phyloP scores from a whole-genome alignment of 2,113 vertebrate genomes.

The Todiramphus saurophagus region DNA sequence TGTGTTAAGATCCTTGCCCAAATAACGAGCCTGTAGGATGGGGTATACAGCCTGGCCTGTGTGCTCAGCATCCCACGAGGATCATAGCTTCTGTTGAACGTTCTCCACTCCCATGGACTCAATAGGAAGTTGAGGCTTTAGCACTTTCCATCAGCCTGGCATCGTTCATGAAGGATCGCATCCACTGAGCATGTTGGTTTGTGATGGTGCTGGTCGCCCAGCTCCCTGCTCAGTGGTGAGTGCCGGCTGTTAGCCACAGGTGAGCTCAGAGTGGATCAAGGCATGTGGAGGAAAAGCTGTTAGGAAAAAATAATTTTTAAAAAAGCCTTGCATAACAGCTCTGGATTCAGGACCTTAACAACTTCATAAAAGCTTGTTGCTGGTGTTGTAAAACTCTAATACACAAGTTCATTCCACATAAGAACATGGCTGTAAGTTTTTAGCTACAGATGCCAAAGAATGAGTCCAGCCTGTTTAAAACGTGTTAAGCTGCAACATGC shows the following conservation, averaged over 20 bases:
- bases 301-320: neutral
- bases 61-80: neutral
- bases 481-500: slow-evolving; percentile 50
- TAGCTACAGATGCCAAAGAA: slow-evolving; percentile 45
- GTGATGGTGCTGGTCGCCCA: neutral
- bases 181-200: neutral
- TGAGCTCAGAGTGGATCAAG: neutral
- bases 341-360: slow-evolving; percentile 50
- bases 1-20: neutral
- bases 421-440: slow-evolving; percentile 51
- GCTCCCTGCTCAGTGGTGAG: neutral
- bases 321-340: neutral
- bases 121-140: neutral
- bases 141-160: neutral
- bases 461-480: slow-evolving; percentile 53
- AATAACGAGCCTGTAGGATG: neutral
- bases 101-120: neutral
- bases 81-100: neutral
- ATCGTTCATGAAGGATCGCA: neutral
- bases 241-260: neutral
- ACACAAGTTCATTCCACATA: slow-evolving; percentile 52
- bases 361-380: slow-evolving; percentile 61
- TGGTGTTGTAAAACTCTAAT: slow-evolving; percentile 59
- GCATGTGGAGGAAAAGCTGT: neutral
- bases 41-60: neutral